These are phyloP conservation scores for Cheumatopsyche charites DNA, from an alignment of 1,140 invertebrate genomes.

Conservation along the genomic window DNA sequence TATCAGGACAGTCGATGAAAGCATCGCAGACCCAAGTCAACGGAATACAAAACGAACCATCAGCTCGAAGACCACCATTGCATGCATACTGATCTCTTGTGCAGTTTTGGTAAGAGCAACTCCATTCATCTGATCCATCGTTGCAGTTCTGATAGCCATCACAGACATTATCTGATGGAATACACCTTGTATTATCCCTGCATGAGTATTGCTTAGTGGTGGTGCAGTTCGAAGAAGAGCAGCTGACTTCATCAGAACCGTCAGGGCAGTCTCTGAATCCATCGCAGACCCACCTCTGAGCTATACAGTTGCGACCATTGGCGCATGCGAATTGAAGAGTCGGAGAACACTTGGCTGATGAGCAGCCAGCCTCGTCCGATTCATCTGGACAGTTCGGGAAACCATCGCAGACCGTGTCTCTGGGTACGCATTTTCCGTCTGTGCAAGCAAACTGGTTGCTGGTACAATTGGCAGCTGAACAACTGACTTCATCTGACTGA, in stretches of 20 bases:
- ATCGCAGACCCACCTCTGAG: neutral
- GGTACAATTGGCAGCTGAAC: neutral
- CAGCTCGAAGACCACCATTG: neutral
- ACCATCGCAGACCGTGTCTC: neutral
- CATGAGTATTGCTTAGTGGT: neutral
- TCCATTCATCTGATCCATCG: neutral
- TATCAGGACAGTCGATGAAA: neutral
- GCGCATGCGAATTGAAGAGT: neutral
- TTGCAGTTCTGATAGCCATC: neutral
- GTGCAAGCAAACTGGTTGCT: neutral
- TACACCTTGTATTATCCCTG: neutral
- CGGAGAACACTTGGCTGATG: neutral
- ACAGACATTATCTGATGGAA: neutral
- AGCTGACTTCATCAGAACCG: neutral
- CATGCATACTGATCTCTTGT: no score
- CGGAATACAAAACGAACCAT: neutral
- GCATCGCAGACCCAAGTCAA: neutral
- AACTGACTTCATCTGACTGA: neutral
- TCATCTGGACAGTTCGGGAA: neutral
- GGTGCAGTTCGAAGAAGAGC: slow-evolving; percentile 39
- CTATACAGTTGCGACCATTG: neutral
- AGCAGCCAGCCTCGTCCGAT: neutral
- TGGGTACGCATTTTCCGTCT: slow-evolving; percentile 45
- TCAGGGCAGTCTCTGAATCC: neutral
- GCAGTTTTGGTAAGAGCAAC: neutral